Evolutionary conservation across 1,140 invertebrate species (phyloP).

Genomic region (Micrasema minimum): DNA sequence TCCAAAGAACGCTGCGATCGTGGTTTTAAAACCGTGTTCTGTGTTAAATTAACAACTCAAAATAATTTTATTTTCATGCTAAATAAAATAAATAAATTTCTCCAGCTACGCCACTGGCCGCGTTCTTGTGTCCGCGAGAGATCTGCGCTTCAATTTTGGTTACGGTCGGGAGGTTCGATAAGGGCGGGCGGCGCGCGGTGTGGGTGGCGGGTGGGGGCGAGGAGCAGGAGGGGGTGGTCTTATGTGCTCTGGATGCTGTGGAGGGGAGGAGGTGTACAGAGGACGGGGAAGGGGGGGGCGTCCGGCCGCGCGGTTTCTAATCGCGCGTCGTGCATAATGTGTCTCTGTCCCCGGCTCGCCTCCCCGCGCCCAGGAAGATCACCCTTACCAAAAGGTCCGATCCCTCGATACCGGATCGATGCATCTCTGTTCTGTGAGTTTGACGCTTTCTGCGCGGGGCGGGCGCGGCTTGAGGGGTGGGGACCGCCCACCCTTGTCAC

Average conservation of each 20-base stretch:
- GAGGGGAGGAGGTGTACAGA: neutral
- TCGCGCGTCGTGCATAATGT: constrained; percentile 45
- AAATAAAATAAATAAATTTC: too few species aligned
- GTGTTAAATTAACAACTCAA: too few species aligned
- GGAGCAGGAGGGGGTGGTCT: constrained; percentile 15
- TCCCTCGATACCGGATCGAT: neutral
- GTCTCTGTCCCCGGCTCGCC: constrained; percentile 34
- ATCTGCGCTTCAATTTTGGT: constrained; percentile 55
- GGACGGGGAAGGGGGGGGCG: constrained; percentile 34
- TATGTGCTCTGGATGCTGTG: neutral
- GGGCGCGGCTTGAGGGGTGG: constrained; percentile 2
- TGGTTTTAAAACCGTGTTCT: too few species aligned
- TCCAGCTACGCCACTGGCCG: constrained; percentile 45
- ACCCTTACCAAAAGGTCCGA: neutral
- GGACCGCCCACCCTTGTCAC: constrained; percentile 16
- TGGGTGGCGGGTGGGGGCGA: constrained; percentile 18
- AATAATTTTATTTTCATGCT: too few species aligned
- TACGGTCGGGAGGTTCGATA: constrained; percentile 45
- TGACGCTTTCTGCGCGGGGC: neutral
- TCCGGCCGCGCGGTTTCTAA: constrained; percentile 44
- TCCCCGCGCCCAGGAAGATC: neutral
- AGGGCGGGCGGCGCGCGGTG: constrained; percentile 18
- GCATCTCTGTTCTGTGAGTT: neutral
- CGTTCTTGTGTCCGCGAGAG: constrained; percentile 54
- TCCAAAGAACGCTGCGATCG: too few species aligned